Percentiles rank a stretch among this genome's conserved stretches.
phyloP scores from a whole-genome alignment of 2,888 invertebrate species.

The Flabesymbios commensalis region DNA sequence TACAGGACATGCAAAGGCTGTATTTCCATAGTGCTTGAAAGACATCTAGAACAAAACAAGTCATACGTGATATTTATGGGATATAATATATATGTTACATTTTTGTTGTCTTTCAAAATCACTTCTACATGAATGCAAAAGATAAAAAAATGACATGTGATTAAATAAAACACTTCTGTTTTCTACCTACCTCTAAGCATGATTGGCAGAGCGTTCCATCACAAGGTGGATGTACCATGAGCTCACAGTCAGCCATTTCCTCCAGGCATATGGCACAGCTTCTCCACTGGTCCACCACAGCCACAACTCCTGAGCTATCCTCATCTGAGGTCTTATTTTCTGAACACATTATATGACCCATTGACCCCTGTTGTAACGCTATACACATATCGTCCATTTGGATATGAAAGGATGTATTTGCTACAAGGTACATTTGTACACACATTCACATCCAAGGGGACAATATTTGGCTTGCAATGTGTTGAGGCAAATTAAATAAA shows the following conservation, averaged over 20 bases:
- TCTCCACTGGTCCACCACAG: constrained; percentile 45
- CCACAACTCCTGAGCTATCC: too few relatives aligned
- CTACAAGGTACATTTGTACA: too few relatives aligned
- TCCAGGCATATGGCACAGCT: constrained; percentile 69
- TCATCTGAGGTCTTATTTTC: too few relatives aligned
- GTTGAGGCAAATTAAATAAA: too few relatives aligned
- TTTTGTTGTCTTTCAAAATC: neutral
- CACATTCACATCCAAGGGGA: too few relatives aligned
- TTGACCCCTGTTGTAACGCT: too few relatives aligned
- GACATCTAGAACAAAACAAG: constrained; percentile 52
- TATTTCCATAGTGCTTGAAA: constrained; percentile 57
- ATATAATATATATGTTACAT: too few relatives aligned
- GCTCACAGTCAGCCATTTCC: constrained; percentile 65
- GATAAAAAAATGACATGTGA: neutral
- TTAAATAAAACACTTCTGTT: neutral
- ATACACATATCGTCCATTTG: too few relatives aligned
- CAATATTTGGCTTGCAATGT: too few relatives aligned
- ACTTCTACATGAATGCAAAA: neutral
- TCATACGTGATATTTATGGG: too few relatives aligned
- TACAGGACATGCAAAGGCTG: constrained; percentile 62
- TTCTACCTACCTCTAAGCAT: constrained; percentile 66
- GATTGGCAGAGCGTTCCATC: constrained; percentile 67
- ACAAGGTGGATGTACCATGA: constrained; percentile 67
- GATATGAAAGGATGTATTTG: too few relatives aligned
- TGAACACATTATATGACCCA: too few relatives aligned